Base-by-base conservation (phyloP, 1,140 invertebrate genomes). In the Apis laboriosa region DNA sequence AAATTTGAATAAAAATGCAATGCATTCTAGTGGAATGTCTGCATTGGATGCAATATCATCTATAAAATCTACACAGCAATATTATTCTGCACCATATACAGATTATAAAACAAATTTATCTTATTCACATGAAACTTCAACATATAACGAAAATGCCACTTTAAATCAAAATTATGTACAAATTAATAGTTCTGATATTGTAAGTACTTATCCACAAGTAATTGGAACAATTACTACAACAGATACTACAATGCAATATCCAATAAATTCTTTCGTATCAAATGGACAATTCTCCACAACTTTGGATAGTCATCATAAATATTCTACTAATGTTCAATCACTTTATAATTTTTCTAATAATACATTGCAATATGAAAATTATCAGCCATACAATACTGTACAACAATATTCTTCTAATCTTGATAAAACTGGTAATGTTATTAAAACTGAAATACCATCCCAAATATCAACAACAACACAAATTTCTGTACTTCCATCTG, bases 31-130 rank as follows among this genome's bases (percentile, higher is more conserved):
- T 58, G 56, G 74, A 43, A 63, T 88, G 24, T 4, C 86, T 12
- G 34, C 53, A 1, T 51, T 78, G 1, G 84, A 88, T 63, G 66
- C 77, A 17, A 49, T 63, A 15, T 60, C 86, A 1, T 51, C 80
- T 72, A 49, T 21, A 24, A 86, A 86, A 58, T 49, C 84, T 53
- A 55, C 80, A 17, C 87, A 88, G 28, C 87, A 82, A 11, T 89
- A 89, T 64, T 86, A 89, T 68, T 64, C 82, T 24, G 13, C 72
- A 15, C 51, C 82, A 1, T 86, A 86, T 28, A 56, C 81, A 15
- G 87, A 89, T 75, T 88, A 85, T 7, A 84, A 86, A 75, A 76
- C 77, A 21, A 80, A 24, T 80, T 78, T 83, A 21, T 55, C 82
- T 0, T 88, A 88, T 61, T 5, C 78, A 1, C 86, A 89, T 8